A percentile compares a stretch with the other conserved stretches of the same genome.
These are phyloP conservation scores for Heliothis virescens DNA, from an alignment of 1,140 invertebrate species.

Conservation along the genomic window DNA sequence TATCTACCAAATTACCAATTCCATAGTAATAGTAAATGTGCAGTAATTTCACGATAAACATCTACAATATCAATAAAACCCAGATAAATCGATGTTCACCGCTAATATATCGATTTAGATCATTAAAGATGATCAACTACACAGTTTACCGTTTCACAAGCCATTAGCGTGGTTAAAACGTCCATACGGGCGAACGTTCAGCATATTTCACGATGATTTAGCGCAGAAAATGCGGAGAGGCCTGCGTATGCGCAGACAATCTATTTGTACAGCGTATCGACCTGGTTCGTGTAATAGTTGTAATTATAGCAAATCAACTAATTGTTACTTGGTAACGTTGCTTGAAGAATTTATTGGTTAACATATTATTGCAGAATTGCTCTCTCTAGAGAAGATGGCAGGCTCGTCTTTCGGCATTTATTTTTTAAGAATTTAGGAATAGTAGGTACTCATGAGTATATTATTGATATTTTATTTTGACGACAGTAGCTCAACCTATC, in stretches of 20 bases:
- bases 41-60: neutral
- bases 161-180: slow-evolving; percentile 19
- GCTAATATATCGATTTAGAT: slow-evolving; percentile 31
- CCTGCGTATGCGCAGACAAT: slow-evolving; percentile 1
- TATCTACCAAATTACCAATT: neutral
- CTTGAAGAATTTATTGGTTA: neutral
- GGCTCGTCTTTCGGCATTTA: too few species aligned
- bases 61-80: slow-evolving; percentile 1
- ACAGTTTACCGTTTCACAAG: slow-evolving; percentile 35
- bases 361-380: neutral
- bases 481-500: too few species aligned
- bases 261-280: slow-evolving; percentile 23
- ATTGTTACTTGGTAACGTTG: slow-evolving; percentile 20
- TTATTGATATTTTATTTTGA: too few species aligned
- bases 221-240: slow-evolving; percentile 20
- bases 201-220: slow-evolving; percentile 46
- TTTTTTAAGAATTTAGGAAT: too few species aligned
- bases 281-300: slow-evolving; percentile 37
- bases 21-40: neutral
- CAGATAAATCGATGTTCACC: neutral
- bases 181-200: neutral
- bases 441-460: too few species aligned
- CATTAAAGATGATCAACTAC: slow-evolving; percentile 18
- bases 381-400: neutral
- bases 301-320: slow-evolving; percentile 24